Evolutionary conservation across 2,797 vertebrate species (phyloP).

Genomic region (Enteromius mattozi): DNA sequence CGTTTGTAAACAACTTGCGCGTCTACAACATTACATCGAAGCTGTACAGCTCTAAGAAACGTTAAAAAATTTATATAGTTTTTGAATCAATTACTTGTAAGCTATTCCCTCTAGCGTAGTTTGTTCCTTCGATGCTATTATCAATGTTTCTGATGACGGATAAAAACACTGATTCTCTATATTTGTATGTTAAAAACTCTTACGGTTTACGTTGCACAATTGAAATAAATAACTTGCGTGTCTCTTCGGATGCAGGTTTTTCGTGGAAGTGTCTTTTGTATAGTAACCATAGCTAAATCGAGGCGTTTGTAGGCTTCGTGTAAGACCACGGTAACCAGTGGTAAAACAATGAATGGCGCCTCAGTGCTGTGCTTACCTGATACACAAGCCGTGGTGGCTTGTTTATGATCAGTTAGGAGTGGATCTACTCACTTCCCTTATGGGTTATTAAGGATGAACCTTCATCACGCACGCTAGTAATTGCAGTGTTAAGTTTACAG

Average conservation of each 20-base stretch:
- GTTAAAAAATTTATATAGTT: no score
- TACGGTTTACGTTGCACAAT: no score
- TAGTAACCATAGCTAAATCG: not conserved
- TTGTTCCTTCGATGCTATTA: no score
- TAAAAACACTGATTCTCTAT: no score
- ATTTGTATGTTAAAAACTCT: not conserved
- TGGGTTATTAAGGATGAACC: not conserved
- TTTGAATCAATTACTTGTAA: not conserved
- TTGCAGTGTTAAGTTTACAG: not conserved
- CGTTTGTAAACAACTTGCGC: conserved; percentile 3
- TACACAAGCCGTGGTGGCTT: not conserved
- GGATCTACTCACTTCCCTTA: not conserved
- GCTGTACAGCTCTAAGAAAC: no score
- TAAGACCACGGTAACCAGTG: no score
- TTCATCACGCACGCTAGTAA: not conserved
- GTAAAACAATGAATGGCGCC: not conserved
- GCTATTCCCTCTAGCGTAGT: no score
- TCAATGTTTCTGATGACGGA: no score
- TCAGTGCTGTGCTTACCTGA: not conserved
- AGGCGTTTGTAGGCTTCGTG: no score
- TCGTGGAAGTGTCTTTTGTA: not conserved
- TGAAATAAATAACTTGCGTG: no score
- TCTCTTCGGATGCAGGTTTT: not conserved
- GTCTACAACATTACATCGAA: no score
- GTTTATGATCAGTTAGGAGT: not conserved